phyloP scores from a whole-genome alignment of 2,888 invertebrate genomes.

The Diarsia mendica region DNA sequence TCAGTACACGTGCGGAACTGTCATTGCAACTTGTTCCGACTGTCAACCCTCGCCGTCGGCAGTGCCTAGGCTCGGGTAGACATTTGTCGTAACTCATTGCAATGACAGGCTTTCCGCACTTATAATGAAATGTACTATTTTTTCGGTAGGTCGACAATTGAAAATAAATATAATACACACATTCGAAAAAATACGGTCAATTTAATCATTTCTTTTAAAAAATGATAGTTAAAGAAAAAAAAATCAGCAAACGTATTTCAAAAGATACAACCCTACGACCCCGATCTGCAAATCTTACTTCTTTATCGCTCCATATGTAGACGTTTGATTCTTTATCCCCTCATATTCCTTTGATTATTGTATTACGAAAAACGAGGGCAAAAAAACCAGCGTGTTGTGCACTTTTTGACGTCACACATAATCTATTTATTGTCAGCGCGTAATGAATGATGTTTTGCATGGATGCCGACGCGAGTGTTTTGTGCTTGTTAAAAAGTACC shows the following conservation, averaged over 20 bases:
- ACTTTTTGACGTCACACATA: slow-evolving; percentile 84
- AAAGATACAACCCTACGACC: slow-evolving; percentile 75
- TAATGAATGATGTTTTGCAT: slow-evolving; percentile 88
- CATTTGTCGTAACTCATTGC: no score
- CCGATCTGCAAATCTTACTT: slow-evolving; percentile 76
- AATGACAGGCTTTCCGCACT: no score
- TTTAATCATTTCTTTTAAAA: background rate
- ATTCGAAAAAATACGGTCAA: no score
- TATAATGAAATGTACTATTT: no score
- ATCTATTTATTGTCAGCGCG: slow-evolving; percentile 88
- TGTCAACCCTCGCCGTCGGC: no score
- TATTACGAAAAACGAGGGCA: slow-evolving; percentile 85
- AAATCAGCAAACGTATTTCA: slow-evolving; percentile 31
- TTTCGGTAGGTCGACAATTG: no score
- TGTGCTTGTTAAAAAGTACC: slow-evolving; percentile 78
- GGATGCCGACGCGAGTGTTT: slow-evolving; percentile 81
- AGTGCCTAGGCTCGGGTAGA: no score
- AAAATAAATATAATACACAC: no score
- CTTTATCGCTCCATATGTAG: slow-evolving; percentile 88
- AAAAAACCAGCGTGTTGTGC: slow-evolving; percentile 82
- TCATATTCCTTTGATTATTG: slow-evolving; percentile 89
- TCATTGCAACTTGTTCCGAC: no score
- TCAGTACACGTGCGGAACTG: no score
- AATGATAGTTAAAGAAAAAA: background rate
- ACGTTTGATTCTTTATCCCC: slow-evolving; percentile 85